phyloP scores from a whole-genome alignment of 2,113 vertebrate genomes.

The sheep (Ovis aries) region ARS-UI_Ramb_v3.0 NC_056054.1:99331001-99331500 shows the following conservation, averaged over 20 bases:
- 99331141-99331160: constrained; percentile 34
- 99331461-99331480: neutral
- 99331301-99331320: neutral
- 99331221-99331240: constrained; percentile 76
- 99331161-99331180: constrained; percentile 28
- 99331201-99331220: constrained; percentile 63
- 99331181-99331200: constrained; percentile 65
- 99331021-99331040: constrained; percentile 53
- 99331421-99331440: neutral
- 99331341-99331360: neutral
- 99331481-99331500: neutral
- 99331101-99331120: neutral
- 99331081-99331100: constrained; percentile 51
- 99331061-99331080: constrained; percentile 46
- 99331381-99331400: neutral
- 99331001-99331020: constrained; percentile 58
- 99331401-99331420: neutral
- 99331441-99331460: constrained; percentile 36
- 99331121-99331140: constrained; percentile 55
- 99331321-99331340: neutral
- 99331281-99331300: constrained; percentile 19
- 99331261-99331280: constrained; percentile 61
- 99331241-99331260: constrained; percentile 77
- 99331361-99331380: neutral
- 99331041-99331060: constrained; percentile 24